Conservation (phyloP, 1,140 invertebrate genomes). For the Tribolium castaneum region DNA sequence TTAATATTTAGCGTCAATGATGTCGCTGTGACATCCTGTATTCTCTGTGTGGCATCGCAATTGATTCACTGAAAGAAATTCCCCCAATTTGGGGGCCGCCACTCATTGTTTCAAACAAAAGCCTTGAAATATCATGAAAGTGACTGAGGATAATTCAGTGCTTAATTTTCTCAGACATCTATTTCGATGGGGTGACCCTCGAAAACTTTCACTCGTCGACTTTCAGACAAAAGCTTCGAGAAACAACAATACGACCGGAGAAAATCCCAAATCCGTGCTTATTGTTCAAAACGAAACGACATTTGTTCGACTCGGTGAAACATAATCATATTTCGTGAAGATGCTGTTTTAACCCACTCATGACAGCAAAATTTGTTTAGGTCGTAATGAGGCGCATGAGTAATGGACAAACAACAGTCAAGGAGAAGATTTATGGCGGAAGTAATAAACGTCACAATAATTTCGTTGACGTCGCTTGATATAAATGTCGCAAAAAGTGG, state of each 20-base stretch:
- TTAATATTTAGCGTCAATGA: too few species aligned
- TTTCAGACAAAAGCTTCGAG: background rate
- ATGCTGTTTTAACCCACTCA: slow-evolving; percentile 3
- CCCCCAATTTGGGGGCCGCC: background rate
- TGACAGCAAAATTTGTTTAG: background rate
- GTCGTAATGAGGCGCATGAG: background rate
- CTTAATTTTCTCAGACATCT: slow-evolving; percentile 30
- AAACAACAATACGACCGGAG: slow-evolving; percentile 10
- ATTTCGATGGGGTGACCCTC: slow-evolving; percentile 26
- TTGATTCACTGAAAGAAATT: background rate
- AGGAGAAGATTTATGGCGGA: background rate
- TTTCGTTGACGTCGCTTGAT: background rate
- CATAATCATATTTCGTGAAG: slow-evolving; percentile 39
- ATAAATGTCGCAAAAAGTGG: background rate
- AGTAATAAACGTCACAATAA: background rate
- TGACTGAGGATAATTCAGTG: slow-evolving; percentile 13
- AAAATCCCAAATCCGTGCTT: background rate
- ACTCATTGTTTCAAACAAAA: slow-evolving; percentile 18
- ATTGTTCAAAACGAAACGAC: slow-evolving; percentile 34
- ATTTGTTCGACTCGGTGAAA: slow-evolving; percentile 21
- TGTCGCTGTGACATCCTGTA: too few species aligned
- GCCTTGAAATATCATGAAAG: slow-evolving; percentile 2
- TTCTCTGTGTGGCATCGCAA: background rate
- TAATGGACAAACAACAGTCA: background rate
- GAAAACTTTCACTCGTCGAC: slow-evolving; percentile 25